Conservation (phyloP, 2,113 vertebrate genomes). For the Chloropsis cyanopogon region DNA sequence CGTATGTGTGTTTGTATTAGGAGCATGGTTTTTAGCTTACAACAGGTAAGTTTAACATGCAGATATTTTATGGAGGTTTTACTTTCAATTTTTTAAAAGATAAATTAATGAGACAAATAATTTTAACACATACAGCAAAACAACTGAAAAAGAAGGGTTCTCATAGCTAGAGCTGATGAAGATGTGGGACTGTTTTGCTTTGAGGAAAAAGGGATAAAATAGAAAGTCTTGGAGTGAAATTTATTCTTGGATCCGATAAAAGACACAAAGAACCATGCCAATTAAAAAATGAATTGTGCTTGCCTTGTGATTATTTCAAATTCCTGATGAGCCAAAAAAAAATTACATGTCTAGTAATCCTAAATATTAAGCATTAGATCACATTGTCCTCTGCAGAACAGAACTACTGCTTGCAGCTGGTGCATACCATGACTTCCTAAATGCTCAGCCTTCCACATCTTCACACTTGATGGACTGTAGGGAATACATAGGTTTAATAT, state of each 20-base stretch:
- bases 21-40: neutral
- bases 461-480: neutral
- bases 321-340: neutral
- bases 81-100: neutral
- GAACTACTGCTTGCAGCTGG: neutral
- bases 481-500: neutral
- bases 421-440: neutral
- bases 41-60: neutral
- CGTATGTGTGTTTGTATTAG: neutral
- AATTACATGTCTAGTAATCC: neutral
- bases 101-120: neutral
- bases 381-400: neutral
- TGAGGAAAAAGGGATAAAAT: neutral
- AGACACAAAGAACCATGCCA: neutral
- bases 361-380: neutral
- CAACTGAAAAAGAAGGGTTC: neutral
- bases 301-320: neutral
- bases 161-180: neutral
- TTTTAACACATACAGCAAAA: neutral
- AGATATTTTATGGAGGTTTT: neutral
- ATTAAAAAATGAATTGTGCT: neutral
- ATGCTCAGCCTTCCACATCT: neutral
- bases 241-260: neutral
- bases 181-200: rapidly evolving
- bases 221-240: neutral